Evolutionary conservation across 2,797 vertebrate genomes (phyloP), one percentile per base, ranked within the genome.

Genomic region (Gila robusta): DNA sequence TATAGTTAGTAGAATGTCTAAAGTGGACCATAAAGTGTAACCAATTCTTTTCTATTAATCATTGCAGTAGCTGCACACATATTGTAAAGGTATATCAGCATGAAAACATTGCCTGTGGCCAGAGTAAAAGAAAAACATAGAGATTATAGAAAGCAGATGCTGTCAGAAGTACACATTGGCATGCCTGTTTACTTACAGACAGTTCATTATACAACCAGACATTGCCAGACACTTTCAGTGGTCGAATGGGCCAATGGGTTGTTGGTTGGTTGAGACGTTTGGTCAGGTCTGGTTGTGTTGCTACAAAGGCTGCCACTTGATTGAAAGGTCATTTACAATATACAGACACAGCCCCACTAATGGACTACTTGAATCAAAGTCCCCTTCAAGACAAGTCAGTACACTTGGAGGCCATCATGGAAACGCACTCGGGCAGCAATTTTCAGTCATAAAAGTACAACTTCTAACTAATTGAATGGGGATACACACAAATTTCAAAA

Each of bases 61-160:
- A 32, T 66, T 66, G 2, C 37, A 23, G 4, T 23, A 44, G 72
- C 47, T 52, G n/a, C 39, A 28, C 56, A 66, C 12, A 62, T n/a
- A 66, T 8, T 86, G 41, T 35, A 67, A 71, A 71, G 16, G 7
- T 23, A 4, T 82, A 69, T 6, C 44, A 80, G 16, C 59, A 35
- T 41, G 44, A 67, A 81, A 81, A 23, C 21, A 35, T 81, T 39
- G 35, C 66, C 79, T n/a, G 21, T 19, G 4, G 19, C 21, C 37
- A 28, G 39, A n/a, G 12, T 35, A 23, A 69, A 70, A 19, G 28
- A 87, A 73, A 44, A 81, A 39, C 56, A 67, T 14, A 39, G 14
- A 77, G 23, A 79, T 16, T 44, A 71, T 21, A 52, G 67, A 83
- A 64, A 79, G 73, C 44, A 81, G 69, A 66, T 71, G 56, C 26